Evolutionary conservation across 2,797 vertebrate species (phyloP).

Genomic region (Neosalanx taihuensis): DNA sequence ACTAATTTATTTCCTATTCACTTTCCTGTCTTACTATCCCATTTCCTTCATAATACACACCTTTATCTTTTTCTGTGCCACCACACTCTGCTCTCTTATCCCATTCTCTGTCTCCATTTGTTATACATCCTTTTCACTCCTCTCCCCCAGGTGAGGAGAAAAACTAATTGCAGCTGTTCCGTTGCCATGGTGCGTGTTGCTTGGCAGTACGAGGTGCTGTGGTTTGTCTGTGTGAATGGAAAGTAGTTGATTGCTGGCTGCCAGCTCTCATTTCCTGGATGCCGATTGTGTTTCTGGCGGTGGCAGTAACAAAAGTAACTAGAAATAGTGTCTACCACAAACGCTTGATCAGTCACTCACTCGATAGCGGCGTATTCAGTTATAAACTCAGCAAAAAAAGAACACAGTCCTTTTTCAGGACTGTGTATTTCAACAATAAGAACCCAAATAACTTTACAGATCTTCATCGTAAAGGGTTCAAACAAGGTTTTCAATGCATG

Average conservation of each 20-base stretch:
- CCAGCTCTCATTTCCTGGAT: conserved; percentile 75
- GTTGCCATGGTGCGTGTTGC: conserved; percentile 75
- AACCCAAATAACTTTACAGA: too few species aligned
- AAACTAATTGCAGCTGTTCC: conserved; percentile 76
- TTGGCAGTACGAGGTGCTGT: conserved; percentile 55
- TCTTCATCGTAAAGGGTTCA: too few species aligned
- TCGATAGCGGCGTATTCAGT: background rate
- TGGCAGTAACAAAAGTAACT: conserved; percentile 65
- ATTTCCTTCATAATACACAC: conserved; percentile 29
- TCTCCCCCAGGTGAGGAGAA: conserved; percentile 71
- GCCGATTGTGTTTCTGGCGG: conserved; percentile 73
- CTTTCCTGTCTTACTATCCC: conserved; percentile 46
- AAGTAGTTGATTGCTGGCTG: conserved; percentile 75
- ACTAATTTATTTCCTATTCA: conserved; percentile 25
- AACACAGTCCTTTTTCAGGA: too few species aligned
- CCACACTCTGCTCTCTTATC: background rate
- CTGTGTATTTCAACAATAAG: too few species aligned
- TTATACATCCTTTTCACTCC: conserved; percentile 63
- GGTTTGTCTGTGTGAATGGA: conserved; percentile 50
- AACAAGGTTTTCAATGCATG: too few species aligned
- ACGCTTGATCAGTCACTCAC: conserved; percentile 3
- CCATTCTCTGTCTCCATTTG: conserved; percentile 40
- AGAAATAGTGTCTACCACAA: conserved; percentile 69
- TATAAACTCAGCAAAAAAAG: background rate
- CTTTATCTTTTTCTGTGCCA: background rate